A percentile compares a stretch with the other conserved stretches of the same genome.
These are phyloP conservation scores for Acanthochromis polyacanthus DNA, from an alignment of 2,113 vertebrate species.

Conservation along the genomic window DNA sequence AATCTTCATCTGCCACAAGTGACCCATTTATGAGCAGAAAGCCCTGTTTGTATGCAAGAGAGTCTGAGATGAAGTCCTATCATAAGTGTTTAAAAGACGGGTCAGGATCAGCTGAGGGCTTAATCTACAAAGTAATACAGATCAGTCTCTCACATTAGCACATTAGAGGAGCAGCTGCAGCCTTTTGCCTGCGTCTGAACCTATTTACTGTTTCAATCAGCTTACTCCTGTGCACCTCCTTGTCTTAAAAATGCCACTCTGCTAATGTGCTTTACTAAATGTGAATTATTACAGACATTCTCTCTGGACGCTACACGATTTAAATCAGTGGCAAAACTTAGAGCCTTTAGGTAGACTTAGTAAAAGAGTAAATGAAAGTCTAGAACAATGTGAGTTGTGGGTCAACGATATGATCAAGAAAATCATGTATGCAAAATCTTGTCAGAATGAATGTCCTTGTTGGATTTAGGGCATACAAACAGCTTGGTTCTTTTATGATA, in stretches of 20 bases:
- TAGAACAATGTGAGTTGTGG: slow-evolving; percentile 4
- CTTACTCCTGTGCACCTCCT: slow-evolving; percentile 31
- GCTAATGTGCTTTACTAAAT: slow-evolving; percentile 19
- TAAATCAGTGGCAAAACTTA: not conserved
- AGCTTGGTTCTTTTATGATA: slow-evolving; percentile 74
- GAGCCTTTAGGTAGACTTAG: not conserved
- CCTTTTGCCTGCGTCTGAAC: slow-evolving; percentile 47
- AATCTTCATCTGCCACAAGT: slow-evolving; percentile 87
- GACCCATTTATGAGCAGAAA: slow-evolving; percentile 85
- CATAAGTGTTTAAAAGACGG: slow-evolving; percentile 65
- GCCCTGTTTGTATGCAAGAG: slow-evolving; percentile 59
- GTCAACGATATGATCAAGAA: slow-evolving; percentile 57
- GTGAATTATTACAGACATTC: slow-evolving; percentile 14
- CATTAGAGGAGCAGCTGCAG: slow-evolving; percentile 60
- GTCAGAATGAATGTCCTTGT: slow-evolving; percentile 56
- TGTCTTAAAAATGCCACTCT: slow-evolving; percentile 20
- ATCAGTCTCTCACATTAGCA: slow-evolving; percentile 72
- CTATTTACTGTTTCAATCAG: slow-evolving; percentile 53
- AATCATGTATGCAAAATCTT: slow-evolving; percentile 57
- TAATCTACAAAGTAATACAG: slow-evolving; percentile 77
- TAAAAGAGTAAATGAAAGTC: slow-evolving; percentile 7
- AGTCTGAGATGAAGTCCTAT: slow-evolving; percentile 64
- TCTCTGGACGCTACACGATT: slow-evolving; percentile 23
- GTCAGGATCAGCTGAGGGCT: slow-evolving; percentile 69
- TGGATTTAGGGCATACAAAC: slow-evolving; percentile 78